Evolutionary conservation across 2,113 vertebrate species (phyloP), one percentile per base, ranked within the genome.

Genomic region (Heliornis fulica): DNA sequence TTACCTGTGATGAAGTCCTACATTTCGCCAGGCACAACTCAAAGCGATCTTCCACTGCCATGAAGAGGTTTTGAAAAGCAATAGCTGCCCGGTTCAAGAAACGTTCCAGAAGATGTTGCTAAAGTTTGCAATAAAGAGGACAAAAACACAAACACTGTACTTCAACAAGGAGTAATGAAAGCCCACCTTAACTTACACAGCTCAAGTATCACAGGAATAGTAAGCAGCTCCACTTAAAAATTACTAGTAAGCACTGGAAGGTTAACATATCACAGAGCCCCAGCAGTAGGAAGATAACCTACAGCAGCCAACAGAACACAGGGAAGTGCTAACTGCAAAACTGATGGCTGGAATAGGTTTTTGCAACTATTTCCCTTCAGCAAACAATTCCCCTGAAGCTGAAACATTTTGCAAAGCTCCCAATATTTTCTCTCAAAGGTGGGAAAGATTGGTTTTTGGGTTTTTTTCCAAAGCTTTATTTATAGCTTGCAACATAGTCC

Each of bases 21-120:
- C 99, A 99, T 94, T 99, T 99, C 5, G 99, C 99, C 97, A 99
- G 97, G 84, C 99, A 99, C 59, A 99, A 93, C 92, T 99, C 99
- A 71, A 99, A 99, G 95, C 99, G 99, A 97, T 99, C 99, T 96
- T 99, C 99, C 6, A 99, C 99, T 1, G 99, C 99, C 60, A 98
- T 98, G 98, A 99, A 99, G 68, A 99, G 99, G 93, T 99, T 99
- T 96, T 99, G 99, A 96, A 99, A 99, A 18, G 99, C 99, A 38
- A 98, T 97, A 0, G 99, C 99, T 36, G 99, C 99, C 84, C 99
- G 98, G 96, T 98, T 99, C 95, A 99, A 96, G 97, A 99, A 99
- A 81, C 97, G 98, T 92, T 99, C 99, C 83, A 99, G 97, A 25
- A 99, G 98, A 74, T 97, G 98, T 99, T 99, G 99, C 99, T 99